phyloP scores from a whole-genome alignment of 2,888 invertebrate genomes.

The Branchinecta sandiegonensis region DNA sequence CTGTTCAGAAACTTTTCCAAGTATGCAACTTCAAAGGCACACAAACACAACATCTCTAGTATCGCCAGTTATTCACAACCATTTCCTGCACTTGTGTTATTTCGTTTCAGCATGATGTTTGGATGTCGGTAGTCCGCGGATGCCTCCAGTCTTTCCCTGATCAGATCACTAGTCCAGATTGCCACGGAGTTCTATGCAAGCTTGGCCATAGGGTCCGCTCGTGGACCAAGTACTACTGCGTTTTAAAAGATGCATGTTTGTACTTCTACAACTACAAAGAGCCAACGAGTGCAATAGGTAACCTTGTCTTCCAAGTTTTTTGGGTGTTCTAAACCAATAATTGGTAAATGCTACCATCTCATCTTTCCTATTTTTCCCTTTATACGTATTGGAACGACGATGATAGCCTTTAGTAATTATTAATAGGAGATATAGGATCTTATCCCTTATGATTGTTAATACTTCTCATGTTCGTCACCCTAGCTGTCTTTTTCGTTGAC shows the following conservation, averaged over 20 bases:
- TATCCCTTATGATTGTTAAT: too few species aligned
- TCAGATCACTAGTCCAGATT: constrained; percentile 67
- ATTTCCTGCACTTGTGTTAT: neutral
- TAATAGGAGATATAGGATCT: too few species aligned
- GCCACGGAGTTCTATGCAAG: constrained; percentile 81
- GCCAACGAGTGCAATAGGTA: constrained; percentile 75
- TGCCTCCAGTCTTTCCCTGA: constrained; percentile 67
- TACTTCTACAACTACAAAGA: constrained; percentile 83
- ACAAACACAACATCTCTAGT: too few species aligned
- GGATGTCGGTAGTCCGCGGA: constrained; percentile 59
- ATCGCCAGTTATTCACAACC: too few species aligned
- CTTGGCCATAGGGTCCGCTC: constrained; percentile 52
- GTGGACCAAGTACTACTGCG: constrained; percentile 84
- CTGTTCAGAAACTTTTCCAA: too few species aligned
- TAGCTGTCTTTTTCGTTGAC: too few species aligned
- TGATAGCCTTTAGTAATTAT: too few species aligned
- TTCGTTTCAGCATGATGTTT: constrained; percentile 42
- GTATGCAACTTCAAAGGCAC: too few species aligned
- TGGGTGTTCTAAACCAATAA: neutral
- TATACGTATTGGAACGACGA: too few species aligned
- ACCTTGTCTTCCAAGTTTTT: constrained; percentile 28
- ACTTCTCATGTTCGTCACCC: too few species aligned
- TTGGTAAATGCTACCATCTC: neutral
- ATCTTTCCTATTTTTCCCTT: too few species aligned
- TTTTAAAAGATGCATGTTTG: constrained; percentile 83